Percentiles rank a stretch among this genome's conserved stretches.
phyloP scores from a whole-genome alignment of 35 echinoderm and acorn worm genomes.

The Patiria miniata region DNA sequence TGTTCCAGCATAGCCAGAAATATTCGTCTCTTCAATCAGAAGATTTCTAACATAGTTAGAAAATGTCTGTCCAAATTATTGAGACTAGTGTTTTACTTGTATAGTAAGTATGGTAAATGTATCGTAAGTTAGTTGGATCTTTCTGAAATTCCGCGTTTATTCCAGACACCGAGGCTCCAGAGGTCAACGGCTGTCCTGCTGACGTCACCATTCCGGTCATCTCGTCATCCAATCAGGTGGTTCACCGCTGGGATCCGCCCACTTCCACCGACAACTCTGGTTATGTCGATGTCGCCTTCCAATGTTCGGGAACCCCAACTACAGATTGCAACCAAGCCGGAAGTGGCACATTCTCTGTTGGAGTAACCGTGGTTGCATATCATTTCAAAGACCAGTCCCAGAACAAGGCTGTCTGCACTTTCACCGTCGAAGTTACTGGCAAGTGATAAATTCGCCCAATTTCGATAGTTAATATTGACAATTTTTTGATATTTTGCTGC shows the following conservation, averaged over 20 bases:
- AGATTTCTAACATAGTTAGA: too few relatives aligned
- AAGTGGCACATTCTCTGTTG: not conserved
- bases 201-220: not conserved
- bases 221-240: not conserved
- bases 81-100: too few relatives aligned
- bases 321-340: not conserved
- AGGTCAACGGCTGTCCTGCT: not conserved
- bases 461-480: too few relatives aligned
- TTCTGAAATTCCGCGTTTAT: too few relatives aligned
- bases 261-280: not conserved
- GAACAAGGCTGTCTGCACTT: not conserved
- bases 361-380: not conserved
- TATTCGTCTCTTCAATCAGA: too few relatives aligned
- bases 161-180: not conserved
- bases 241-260: not conserved
- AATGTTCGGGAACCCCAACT: not conserved
- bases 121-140: too few relatives aligned
- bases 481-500: too few relatives aligned
- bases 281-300: not conserved
- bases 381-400: not conserved
- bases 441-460: too few relatives aligned
- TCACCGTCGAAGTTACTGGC: not conserved
- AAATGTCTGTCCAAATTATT: too few relatives aligned
- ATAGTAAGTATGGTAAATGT: too few relatives aligned
- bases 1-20: too few relatives aligned